These are phyloP conservation scores for Zophobas morio DNA, from an alignment of 1,140 invertebrate genomes.

Conservation along the genomic window DNA sequence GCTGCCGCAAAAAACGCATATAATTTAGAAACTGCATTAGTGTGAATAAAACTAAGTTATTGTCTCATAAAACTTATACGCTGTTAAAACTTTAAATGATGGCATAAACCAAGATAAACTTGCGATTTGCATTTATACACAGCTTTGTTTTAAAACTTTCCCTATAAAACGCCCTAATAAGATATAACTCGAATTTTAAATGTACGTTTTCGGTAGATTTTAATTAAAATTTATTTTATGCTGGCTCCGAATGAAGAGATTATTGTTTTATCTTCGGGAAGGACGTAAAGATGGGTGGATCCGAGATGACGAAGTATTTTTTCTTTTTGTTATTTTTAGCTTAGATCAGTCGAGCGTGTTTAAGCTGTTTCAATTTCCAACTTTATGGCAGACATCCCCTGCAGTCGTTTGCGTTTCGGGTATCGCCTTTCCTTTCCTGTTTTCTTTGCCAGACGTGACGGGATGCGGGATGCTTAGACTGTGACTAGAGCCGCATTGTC, in stretches of 20 bases:
- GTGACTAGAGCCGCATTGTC: slow-evolving; percentile 40
- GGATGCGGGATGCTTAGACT: slow-evolving; percentile 45
- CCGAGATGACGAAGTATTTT: neutral
- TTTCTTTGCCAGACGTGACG: slow-evolving; percentile 54
- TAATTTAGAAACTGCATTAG: slow-evolving; percentile 54
- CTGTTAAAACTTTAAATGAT: slow-evolving; percentile 55
- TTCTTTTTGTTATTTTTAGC: slow-evolving; percentile 55
- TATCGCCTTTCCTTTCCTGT: slow-evolving; percentile 54
- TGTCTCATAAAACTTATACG: slow-evolving; percentile 51
- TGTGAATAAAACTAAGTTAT: slow-evolving; percentile 52
- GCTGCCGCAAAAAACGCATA: slow-evolving; percentile 26
- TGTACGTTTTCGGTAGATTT: slow-evolving; percentile 50
- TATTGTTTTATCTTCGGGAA: slow-evolving; percentile 47
- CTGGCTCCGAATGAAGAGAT: slow-evolving; percentile 21
- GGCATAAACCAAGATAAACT: slow-evolving; percentile 54
- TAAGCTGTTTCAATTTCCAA: slow-evolving; percentile 57
- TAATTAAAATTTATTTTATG: slow-evolving; percentile 53
- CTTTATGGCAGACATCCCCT: slow-evolving; percentile 54
- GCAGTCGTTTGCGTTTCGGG: slow-evolving; percentile 55
- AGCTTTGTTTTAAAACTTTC: slow-evolving; percentile 50
- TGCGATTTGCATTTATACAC: slow-evolving; percentile 54
- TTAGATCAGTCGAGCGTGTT: slow-evolving; percentile 51
- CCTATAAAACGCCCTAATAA: slow-evolving; percentile 49
- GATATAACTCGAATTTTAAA: slow-evolving; percentile 46
- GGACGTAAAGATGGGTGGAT: slow-evolving; percentile 40